Percentiles rank a stretch among this genome's conserved stretches.
Evolutionary conservation across 2,113 vertebrate genomes (phyloP).

Genomic region (Aspidoscelis tigris): DNA sequence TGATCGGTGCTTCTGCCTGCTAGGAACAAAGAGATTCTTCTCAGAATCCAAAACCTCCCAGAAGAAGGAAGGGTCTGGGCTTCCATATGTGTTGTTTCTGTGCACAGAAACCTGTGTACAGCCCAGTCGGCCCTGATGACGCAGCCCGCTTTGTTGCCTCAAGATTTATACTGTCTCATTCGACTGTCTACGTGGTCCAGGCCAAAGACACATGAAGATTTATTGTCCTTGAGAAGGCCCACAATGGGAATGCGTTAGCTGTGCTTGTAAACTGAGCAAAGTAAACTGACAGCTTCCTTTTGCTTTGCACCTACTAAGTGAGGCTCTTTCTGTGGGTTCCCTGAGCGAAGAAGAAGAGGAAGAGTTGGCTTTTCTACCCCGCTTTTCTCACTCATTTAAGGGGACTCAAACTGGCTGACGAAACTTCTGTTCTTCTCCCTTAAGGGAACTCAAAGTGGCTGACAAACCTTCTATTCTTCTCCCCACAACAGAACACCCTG

Average conservation of each 20-base stretch:
- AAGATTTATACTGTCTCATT: not conserved
- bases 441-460: too few relatives aligned
- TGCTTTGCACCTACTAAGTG: not conserved
- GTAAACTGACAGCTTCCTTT: not conserved
- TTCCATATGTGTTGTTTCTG: not conserved
- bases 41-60: not conserved
- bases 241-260: not conserved
- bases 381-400: too few relatives aligned
- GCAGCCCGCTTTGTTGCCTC: not conserved
- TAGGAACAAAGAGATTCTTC: too few relatives aligned
- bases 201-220: not conserved
- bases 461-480: too few relatives aligned
- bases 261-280: not conserved
- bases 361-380: too few relatives aligned
- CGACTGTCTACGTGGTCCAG: not conserved
- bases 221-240: not conserved
- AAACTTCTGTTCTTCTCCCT: too few relatives aligned
- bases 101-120: too few relatives aligned
- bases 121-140: not conserved
- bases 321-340: not conserved
- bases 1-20: not conserved
- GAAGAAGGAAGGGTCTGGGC: not conserved
- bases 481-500: too few relatives aligned
- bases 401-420: too few relatives aligned
- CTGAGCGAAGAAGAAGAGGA: not conserved